Evolutionary conservation across 2,797 vertebrate species (phyloP).

Genomic region (Moxostoma hubbsi): DNA sequence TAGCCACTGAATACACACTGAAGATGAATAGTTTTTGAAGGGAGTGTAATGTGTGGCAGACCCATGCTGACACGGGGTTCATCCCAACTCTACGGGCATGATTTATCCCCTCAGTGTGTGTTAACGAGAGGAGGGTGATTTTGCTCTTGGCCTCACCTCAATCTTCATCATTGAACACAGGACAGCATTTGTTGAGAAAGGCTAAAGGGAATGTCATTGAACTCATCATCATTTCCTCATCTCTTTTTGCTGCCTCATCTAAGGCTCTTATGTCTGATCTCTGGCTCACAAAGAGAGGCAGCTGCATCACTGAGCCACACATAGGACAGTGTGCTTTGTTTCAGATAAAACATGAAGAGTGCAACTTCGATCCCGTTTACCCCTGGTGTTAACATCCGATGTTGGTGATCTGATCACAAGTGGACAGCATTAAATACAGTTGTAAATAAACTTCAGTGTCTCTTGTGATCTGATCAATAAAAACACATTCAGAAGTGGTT

Average conservation of each 20-base stretch:
- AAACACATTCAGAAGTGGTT: neutral
- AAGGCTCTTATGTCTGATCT: constrained; percentile 3
- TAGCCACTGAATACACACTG: constrained; percentile 83
- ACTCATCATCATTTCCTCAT: constrained; percentile 38
- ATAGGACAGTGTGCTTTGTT: neutral
- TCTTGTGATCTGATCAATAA: too few species aligned
- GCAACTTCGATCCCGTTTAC: neutral
- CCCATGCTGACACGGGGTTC: constrained; percentile 84
- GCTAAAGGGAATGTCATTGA: constrained; percentile 46
- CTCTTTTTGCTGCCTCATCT: neutral
- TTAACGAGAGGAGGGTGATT: constrained; percentile 73
- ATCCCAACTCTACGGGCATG: constrained; percentile 88
- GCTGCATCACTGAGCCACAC: neutral
- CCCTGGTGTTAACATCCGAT: neutral
- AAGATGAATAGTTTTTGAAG: constrained; percentile 96
- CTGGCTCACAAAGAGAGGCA: neutral
- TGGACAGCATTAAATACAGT: neutral
- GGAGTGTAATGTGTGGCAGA: constrained; percentile 91
- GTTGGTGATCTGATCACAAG: neutral
- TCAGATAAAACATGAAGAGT: neutral
- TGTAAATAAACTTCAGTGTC: too few species aligned
- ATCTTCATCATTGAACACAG: constrained; percentile 52
- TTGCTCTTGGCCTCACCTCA: constrained; percentile 59
- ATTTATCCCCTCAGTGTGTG: constrained; percentile 81
- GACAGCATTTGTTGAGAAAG: constrained; percentile 30